A percentile compares a stretch with the other conserved stretches of the same genome.
These are phyloP conservation scores for Halcyon leucocephala DNA, from an alignment of 2,797 vertebrate genomes.

Conservation along the genomic window DNA sequence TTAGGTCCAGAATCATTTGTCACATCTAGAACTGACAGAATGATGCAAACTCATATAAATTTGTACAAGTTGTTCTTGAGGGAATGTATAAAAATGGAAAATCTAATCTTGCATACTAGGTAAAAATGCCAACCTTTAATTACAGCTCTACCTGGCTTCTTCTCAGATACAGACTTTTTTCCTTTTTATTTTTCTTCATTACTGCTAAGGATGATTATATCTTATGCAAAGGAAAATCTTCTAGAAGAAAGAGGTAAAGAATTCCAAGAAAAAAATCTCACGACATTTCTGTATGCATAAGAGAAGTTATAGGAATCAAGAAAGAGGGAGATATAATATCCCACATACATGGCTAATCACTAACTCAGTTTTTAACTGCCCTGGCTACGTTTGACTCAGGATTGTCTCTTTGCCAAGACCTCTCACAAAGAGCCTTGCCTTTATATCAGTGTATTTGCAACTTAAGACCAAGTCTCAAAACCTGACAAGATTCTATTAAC, in stretches of 20 bases:
- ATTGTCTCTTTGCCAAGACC: neutral
- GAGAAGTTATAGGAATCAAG: neutral
- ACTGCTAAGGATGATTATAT: neutral
- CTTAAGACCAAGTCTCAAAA: neutral
- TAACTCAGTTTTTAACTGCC: neutral
- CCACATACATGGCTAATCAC: neutral
- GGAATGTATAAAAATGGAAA: slow-evolving; percentile 42
- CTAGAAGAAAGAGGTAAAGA: neutral
- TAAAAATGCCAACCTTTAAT: slow-evolving; percentile 53
- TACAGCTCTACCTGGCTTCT: slow-evolving; percentile 1
- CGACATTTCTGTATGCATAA: neutral
- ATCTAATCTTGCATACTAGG: slow-evolving; percentile 27
- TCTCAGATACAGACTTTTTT: neutral
- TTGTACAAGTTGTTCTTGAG: slow-evolving; percentile 31
- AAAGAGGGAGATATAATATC: neutral
- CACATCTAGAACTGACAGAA: slow-evolving; percentile 20
- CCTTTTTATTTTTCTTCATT: neutral
- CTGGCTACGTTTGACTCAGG: neutral
- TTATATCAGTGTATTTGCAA: neutral
- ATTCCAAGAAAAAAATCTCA: neutral
- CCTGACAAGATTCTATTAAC: neutral
- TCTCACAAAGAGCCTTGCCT: neutral
- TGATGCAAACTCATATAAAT: slow-evolving; percentile 27
- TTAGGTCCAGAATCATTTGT: slow-evolving; percentile 19
- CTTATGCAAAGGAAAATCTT: neutral